Conservation (phyloP, 2,888 invertebrate genomes). For the Synanthedon myopaeformis region DNA sequence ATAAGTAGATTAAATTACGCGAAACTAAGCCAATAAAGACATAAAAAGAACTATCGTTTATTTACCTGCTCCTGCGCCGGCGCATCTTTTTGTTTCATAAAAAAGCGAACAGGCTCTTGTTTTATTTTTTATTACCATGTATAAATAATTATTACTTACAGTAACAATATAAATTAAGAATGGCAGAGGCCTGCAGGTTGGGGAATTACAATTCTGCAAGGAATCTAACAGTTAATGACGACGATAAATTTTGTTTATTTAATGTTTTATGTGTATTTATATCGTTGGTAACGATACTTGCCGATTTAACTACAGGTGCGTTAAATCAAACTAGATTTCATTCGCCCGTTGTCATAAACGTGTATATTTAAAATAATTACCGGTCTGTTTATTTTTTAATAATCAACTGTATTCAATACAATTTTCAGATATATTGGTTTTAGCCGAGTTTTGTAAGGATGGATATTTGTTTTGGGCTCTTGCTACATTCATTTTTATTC, state of each 20-base stretch:
- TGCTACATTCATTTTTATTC: constrained; percentile 62
- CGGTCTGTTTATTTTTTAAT: not conserved
- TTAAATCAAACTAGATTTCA: constrained; percentile 4
- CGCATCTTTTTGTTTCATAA: not conserved
- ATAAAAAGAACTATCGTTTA: not conserved
- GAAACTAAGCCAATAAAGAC: too few species aligned
- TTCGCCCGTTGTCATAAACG: not conserved
- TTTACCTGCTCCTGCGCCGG: not conserved
- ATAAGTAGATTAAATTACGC: too few species aligned
- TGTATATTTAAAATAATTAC: not conserved
- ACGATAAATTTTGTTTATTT: constrained; percentile 61
- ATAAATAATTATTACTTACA: not conserved
- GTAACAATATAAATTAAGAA: constrained; percentile 13
- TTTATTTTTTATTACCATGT: constrained; percentile 1
- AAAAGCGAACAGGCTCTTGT: constrained; percentile 1
- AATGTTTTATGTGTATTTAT: constrained; percentile 67
- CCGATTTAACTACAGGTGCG: constrained; percentile 71
- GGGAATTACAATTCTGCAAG: constrained; percentile 36
- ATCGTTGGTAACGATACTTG: constrained; percentile 69
- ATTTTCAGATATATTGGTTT: constrained; percentile 68
- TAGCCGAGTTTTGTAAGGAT: constrained; percentile 68
- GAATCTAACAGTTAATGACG: constrained; percentile 40
- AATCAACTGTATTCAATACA: not conserved
- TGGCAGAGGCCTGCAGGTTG: constrained; percentile 60
- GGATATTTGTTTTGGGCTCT: constrained; percentile 68